Percentiles rank a stretch among this genome's conserved stretches.
These are phyloP conservation scores for Notolabrus celidotus DNA, from an alignment of 2,797 vertebrate species.

Conservation along the genomic window DNA sequence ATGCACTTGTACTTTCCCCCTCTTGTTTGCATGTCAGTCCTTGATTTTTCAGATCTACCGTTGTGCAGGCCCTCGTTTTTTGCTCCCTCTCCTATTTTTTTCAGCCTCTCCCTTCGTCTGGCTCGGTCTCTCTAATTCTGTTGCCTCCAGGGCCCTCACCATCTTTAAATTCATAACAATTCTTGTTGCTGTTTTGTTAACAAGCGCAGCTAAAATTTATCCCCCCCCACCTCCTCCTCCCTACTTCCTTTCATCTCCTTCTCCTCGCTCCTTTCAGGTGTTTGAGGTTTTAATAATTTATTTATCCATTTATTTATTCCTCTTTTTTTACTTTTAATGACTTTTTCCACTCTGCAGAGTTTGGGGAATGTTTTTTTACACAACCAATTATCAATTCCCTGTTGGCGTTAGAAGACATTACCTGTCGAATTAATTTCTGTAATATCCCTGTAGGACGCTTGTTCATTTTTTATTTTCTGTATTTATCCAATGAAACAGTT, in stretches of 20 bases:
- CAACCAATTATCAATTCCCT: slow-evolving; percentile 67
- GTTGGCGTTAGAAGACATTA: slow-evolving; percentile 61
- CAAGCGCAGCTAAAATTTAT: slow-evolving; percentile 52
- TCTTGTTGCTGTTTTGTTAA: slow-evolving; percentile 71
- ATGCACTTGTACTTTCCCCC: neutral
- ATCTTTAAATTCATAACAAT: slow-evolving; percentile 68
- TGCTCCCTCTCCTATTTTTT: neutral
- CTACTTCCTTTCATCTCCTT: slow-evolving; percentile 65
- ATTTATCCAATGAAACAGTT: slow-evolving; percentile 59
- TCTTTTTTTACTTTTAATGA: slow-evolving; percentile 67
- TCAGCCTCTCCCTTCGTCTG: slow-evolving; percentile 4
- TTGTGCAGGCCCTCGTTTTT: neutral
- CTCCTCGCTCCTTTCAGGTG: slow-evolving; percentile 59
- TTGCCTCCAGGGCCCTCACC: slow-evolving; percentile 36
- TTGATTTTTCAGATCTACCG: slow-evolving; percentile 2
- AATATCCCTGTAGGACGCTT: slow-evolving; percentile 65
- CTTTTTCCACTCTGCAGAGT: slow-evolving; percentile 67
- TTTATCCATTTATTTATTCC: slow-evolving; percentile 61
- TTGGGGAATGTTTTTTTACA: slow-evolving; percentile 38
- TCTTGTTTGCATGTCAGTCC: slow-evolving; percentile 1
- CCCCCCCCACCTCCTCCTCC: slow-evolving; percentile 14
- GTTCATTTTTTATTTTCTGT: slow-evolving; percentile 31
- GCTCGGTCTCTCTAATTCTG: slow-evolving; percentile 31
- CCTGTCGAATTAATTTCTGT: slow-evolving; percentile 72
- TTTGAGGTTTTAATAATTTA: slow-evolving; percentile 64